Conservation (phyloP, 1,140 invertebrate genomes). For the Aphidius gifuensis region DNA sequence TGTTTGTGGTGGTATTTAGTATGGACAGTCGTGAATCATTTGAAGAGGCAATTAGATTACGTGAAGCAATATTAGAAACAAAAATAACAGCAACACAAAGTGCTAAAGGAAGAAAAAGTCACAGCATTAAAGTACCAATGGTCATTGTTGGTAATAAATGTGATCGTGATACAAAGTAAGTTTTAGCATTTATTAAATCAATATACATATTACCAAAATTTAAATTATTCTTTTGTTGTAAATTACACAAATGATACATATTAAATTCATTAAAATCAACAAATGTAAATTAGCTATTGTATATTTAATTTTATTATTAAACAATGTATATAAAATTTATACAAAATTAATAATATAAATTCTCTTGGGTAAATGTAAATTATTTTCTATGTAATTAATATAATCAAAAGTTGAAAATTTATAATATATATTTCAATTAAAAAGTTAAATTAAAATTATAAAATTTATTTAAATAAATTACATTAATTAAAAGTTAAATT, state of each 20-base stretch:
- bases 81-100: slow-evolving; percentile 66
- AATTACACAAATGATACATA: background rate
- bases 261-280: background rate
- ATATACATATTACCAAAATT: slow-evolving; percentile 10
- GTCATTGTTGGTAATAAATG: slow-evolving; percentile 81
- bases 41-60: slow-evolving; percentile 74
- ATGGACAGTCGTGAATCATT: slow-evolving; percentile 84
- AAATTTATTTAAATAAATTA: too few relatives aligned
- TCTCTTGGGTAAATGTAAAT: too few relatives aligned
- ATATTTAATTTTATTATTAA: too few relatives aligned
- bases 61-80: slow-evolving; percentile 79
- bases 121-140: slow-evolving; percentile 69
- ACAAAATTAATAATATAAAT: too few relatives aligned
- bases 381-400: too few relatives aligned
- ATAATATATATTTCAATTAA: too few relatives aligned
- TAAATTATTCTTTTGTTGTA: background rate
- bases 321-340: too few relatives aligned
- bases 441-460: too few relatives aligned
- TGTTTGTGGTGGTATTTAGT: slow-evolving; percentile 81
- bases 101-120: slow-evolving; percentile 58
- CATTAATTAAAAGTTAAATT: too few relatives aligned
- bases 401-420: too few relatives aligned
- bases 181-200: background rate
- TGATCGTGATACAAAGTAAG: slow-evolving; percentile 44
- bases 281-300: too few relatives aligned